phyloP scores from a whole-genome alignment of 2,113 vertebrate genomes.

The Patagioenas fasciata region DNA sequence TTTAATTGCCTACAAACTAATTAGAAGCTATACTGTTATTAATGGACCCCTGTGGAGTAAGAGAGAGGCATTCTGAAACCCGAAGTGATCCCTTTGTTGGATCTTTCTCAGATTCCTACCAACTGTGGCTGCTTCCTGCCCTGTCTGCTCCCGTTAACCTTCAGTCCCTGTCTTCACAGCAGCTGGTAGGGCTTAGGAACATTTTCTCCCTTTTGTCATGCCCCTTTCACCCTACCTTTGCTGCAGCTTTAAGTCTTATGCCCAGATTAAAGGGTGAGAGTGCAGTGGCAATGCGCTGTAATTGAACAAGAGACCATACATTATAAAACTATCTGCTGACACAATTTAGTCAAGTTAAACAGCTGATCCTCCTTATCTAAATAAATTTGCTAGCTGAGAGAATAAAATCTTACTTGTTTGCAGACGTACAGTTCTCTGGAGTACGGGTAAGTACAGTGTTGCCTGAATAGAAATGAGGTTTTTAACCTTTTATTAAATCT shows the following conservation, averaged over 20 bases:
- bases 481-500: background rate
- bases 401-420: background rate
- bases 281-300: background rate
- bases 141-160: conserved; percentile 36
- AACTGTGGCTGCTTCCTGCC: conserved; percentile 24
- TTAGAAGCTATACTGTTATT: background rate
- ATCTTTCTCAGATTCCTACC: conserved; percentile 21
- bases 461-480: background rate
- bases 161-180: background rate
- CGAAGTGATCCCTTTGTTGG: background rate
- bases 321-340: background rate
- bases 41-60: background rate
- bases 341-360: background rate
- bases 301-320: background rate
- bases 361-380: conserved; percentile 16
- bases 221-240: conserved; percentile 22
- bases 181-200: conserved; percentile 26
- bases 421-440: background rate
- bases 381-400: background rate
- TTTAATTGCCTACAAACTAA: background rate
- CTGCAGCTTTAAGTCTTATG: background rate
- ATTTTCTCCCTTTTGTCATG: conserved; percentile 27
- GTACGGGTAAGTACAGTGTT: background rate
- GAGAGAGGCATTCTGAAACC: background rate
- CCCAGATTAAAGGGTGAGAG: background rate